phyloP scores from a whole-genome alignment of 2,888 invertebrate genomes.

The Sinelater perroti region DNA sequence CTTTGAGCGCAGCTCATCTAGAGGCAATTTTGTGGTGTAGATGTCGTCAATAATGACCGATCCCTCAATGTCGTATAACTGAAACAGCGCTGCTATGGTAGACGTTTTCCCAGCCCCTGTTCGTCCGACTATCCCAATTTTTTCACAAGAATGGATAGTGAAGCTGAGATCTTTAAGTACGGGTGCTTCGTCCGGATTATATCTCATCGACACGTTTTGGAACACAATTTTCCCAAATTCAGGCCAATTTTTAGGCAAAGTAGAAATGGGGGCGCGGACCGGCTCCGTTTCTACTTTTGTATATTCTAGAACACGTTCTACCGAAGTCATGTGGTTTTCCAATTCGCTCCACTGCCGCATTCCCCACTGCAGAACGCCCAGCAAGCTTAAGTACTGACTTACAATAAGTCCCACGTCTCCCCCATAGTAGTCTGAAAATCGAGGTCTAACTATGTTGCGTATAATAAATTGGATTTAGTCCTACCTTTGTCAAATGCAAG shows the following conservation, averaged over 20 bases:
- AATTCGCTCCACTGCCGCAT: conserved; percentile 87
- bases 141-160: conserved; percentile 72
- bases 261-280: conserved; percentile 43
- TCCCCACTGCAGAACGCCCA: conserved; percentile 72
- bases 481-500: conserved; percentile 42
- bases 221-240: conserved; percentile 74
- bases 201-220: conserved; percentile 74
- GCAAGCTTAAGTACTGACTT: conserved; percentile 76
- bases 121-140: conserved; percentile 82
- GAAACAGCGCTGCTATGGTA: conserved; percentile 79
- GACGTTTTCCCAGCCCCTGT: conserved; percentile 90
- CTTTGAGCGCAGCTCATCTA: conserved; percentile 77
- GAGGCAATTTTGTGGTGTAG: conserved; percentile 74
- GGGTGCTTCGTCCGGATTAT: conserved; percentile 73
- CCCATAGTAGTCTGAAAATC: conserved; percentile 33
- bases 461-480: neutral
- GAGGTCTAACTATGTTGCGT: neutral
- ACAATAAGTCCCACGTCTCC: conserved; percentile 84
- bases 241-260: conserved; percentile 80
- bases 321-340: conserved; percentile 85
- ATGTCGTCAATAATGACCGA: conserved; percentile 82
- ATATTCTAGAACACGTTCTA: conserved; percentile 75
- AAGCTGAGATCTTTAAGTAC: conserved; percentile 79
- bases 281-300: conserved; percentile 61
- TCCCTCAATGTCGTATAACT: conserved; percentile 82